A percentile compares a stretch with the other conserved stretches of the same genome.
phyloP scores from a whole-genome alignment of 1,140 invertebrate genomes.

The Dysdera silvatica region DNA sequence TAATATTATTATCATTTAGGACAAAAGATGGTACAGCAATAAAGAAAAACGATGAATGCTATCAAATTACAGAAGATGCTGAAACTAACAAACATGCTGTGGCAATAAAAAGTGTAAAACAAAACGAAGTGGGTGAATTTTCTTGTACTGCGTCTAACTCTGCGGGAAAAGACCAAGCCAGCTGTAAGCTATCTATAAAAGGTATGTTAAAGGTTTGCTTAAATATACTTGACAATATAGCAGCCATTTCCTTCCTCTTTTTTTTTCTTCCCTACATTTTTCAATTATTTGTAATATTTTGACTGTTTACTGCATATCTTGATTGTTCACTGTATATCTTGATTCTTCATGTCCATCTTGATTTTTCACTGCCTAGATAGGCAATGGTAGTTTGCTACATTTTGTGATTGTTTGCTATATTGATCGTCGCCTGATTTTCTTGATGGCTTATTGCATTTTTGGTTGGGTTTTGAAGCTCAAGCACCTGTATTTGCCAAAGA shows the following conservation, averaged over 20 bases:
- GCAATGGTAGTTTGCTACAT: too few relatives aligned
- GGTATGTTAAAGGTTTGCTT: background rate
- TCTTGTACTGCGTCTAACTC: conserved; percentile 26
- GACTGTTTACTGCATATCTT: too few relatives aligned
- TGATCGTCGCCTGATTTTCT: too few relatives aligned
- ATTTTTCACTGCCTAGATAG: too few relatives aligned
- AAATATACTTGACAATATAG: too few relatives aligned
- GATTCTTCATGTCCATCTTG: too few relatives aligned
- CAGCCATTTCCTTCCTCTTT: too few relatives aligned
- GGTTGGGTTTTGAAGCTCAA: conserved; percentile 9
- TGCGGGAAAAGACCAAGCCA: conserved; percentile 18
- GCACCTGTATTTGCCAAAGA: conserved; percentile 15
- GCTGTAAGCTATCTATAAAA: conserved; percentile 19
- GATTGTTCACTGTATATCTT: too few relatives aligned
- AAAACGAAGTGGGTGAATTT: conserved; percentile 24
- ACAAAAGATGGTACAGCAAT: conserved; percentile 23
- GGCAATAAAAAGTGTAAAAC: conserved; percentile 23
- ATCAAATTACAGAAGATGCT: conserved; percentile 13
- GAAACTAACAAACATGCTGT: conserved; percentile 15
- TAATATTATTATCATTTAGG: conserved; percentile 21
- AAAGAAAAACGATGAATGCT: background rate
- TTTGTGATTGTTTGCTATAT: too few relatives aligned
- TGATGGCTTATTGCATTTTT: too few relatives aligned
- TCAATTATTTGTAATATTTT: too few relatives aligned
- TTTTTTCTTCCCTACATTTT: too few relatives aligned